A percentile compares a stretch with the other conserved stretches of the same genome.
Conservation (phyloP, 2,113 vertebrate species). For the Phalacrocorax carbo region DNA sequence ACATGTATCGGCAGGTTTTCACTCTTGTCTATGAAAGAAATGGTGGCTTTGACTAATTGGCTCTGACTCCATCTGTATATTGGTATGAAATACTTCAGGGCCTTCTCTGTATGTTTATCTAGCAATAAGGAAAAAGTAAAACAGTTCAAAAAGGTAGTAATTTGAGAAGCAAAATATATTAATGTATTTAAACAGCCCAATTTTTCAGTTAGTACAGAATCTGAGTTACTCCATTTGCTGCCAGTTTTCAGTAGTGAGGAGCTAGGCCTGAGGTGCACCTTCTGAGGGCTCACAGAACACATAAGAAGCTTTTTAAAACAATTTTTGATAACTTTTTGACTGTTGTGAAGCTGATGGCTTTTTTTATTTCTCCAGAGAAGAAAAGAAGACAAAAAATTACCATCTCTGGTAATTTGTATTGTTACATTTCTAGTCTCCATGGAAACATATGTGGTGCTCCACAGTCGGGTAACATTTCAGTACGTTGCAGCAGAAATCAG, state of each 20-base stretch:
- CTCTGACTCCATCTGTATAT: neutral
- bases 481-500: neutral
- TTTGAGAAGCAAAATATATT: neutral
- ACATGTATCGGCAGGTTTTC: neutral
- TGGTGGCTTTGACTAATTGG: neutral
- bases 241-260: neutral
- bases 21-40: neutral
- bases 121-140: neutral
- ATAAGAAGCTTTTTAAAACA: neutral
- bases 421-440: conserved; percentile 48
- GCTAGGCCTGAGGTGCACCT: neutral
- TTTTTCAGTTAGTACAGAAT: neutral
- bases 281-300: neutral
- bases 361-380: neutral
- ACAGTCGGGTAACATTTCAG: neutral
- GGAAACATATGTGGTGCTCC: conserved; percentile 25
- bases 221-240: neutral
- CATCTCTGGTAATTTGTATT: conserved; percentile 13
- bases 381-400: neutral
- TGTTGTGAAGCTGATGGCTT: neutral
- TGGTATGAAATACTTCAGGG: neutral
- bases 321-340: neutral
- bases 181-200: neutral
- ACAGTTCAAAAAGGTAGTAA: neutral
- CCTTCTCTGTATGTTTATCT: neutral